Conservation (phyloP, 64 coral and sea anemone species). For the Astreopora myriophthalma region DNA sequence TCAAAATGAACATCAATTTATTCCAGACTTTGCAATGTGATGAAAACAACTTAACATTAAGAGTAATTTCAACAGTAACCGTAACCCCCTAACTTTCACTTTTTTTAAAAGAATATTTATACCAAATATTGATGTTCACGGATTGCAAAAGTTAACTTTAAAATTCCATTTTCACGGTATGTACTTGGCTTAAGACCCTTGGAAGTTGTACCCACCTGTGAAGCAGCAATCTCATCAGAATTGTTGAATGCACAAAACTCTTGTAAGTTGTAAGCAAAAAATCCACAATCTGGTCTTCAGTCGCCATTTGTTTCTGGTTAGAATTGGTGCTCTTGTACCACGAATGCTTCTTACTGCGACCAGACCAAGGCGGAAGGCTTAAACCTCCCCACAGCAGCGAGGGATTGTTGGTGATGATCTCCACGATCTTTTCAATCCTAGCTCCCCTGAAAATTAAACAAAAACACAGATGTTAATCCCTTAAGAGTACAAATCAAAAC, state of each 20-base stretch:
- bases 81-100: too few species aligned
- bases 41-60: too few species aligned
- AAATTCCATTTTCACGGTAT: too few species aligned
- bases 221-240: constrained; percentile 88
- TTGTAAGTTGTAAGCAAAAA: constrained; percentile 89
- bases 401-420: constrained; percentile 80
- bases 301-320: constrained; percentile 38
- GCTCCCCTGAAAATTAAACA: constrained; percentile 57
- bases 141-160: too few species aligned
- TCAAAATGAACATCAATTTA: too few species aligned
- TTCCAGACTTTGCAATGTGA: too few species aligned
- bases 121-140: too few species aligned
- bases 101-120: too few species aligned
- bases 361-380: constrained; percentile 68
- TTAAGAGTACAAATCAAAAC: too few species aligned
- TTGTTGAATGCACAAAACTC: constrained; percentile 79
- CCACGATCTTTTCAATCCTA: constrained; percentile 88
- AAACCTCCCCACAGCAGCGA: constrained; percentile 84
- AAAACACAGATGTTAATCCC: too few species aligned
- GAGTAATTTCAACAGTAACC: too few species aligned
- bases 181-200: not conserved
- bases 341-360: constrained; percentile 38
- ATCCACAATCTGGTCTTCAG: constrained; percentile 85
- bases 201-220: constrained; percentile 63
- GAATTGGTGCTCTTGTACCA: constrained; percentile 55